Percentiles rank a stretch among this genome's conserved stretches.
Conservation (phyloP, 2,888 invertebrate species). For the Sinhomidia bicolor region DNA sequence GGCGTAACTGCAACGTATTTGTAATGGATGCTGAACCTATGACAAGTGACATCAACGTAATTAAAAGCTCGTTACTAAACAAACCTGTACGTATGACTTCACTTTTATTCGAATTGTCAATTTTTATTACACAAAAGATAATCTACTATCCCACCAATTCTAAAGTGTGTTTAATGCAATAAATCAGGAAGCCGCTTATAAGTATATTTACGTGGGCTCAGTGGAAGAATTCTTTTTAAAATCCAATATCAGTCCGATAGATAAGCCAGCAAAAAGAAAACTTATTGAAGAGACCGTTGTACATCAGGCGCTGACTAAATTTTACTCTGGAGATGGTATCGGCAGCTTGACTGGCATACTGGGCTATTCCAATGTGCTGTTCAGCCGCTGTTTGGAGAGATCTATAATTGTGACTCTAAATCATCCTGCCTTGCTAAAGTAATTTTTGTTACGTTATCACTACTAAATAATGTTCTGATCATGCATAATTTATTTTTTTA, state of each 20-base stretch:
- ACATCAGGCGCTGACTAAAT: background rate
- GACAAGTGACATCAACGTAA: conserved; percentile 11
- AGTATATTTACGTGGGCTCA: conserved; percentile 54
- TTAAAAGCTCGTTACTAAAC: conserved; percentile 28
- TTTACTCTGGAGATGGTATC: conserved; percentile 31
- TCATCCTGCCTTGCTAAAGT: conserved; percentile 8
- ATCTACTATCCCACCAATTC: too few relatives aligned
- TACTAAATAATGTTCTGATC: too few relatives aligned
- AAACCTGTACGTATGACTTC: conserved; percentile 21
- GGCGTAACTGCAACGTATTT: conserved; percentile 1
- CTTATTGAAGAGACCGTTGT: conserved; percentile 2
- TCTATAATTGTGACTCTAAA: conserved; percentile 44
- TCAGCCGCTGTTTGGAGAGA: conserved; percentile 36
- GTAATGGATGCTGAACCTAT: conserved; percentile 41
- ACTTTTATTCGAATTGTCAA: too few relatives aligned
- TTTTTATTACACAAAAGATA: background rate
- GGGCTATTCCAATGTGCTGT: conserved; percentile 46
- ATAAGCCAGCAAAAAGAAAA: conserved; percentile 39
- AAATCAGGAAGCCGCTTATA: conserved; percentile 48
- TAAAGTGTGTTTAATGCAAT: too few relatives aligned
- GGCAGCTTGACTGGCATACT: conserved; percentile 62
- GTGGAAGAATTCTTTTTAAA: conserved; percentile 51
- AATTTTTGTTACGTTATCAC: too few relatives aligned
- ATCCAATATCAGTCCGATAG: conserved; percentile 51
- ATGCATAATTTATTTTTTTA: too few relatives aligned